A percentile compares a stretch with the other conserved stretches of the same genome.
Conservation (phyloP, 2,113 vertebrate genomes). For the Ptychochromis oligacanthus region DNA sequence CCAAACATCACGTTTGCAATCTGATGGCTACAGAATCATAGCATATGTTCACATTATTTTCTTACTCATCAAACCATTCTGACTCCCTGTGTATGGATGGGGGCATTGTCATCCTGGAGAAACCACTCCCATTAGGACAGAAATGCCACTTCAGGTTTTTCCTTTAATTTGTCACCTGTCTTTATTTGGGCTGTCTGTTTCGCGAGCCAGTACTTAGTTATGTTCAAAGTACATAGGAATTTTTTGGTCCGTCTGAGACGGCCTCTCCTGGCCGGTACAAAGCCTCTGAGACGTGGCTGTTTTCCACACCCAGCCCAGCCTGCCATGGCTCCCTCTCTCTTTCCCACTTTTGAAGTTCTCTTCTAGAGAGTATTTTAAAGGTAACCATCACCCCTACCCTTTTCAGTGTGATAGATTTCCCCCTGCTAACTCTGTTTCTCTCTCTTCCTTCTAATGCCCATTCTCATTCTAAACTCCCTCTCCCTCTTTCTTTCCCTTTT, state of each 20-base stretch:
- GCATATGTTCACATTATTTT: background rate
- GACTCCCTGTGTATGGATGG: background rate
- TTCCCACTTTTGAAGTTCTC: conserved; percentile 59
- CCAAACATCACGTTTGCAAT: background rate
- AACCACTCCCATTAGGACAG: background rate
- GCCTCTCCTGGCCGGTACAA: conserved; percentile 57
- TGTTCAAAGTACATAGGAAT: conserved; percentile 45
- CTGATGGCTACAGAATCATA: background rate
- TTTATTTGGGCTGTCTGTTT: conserved; percentile 9
- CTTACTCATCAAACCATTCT: background rate
- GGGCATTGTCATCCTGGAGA: background rate
- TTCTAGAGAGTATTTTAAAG: conserved; percentile 71
- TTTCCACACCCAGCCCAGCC: conserved; percentile 73
- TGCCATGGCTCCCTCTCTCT: conserved; percentile 44
- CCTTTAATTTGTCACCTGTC: conserved; percentile 12
- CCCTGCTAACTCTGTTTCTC: background rate
- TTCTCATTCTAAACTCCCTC: conserved; percentile 61
- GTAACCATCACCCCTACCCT: conserved; percentile 55
- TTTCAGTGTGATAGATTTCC: conserved; percentile 33
- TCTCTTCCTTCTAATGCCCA: conserved; percentile 25
- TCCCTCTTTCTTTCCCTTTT: conserved; percentile 2
- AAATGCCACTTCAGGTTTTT: background rate
- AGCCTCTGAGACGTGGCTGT: conserved; percentile 78
- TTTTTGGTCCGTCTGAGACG: conserved; percentile 50
- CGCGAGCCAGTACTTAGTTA: conserved; percentile 24